Evolutionary conservation across 2,797 vertebrate species (phyloP).

Genomic region (Erpetoichthys calabaricus): DNA sequence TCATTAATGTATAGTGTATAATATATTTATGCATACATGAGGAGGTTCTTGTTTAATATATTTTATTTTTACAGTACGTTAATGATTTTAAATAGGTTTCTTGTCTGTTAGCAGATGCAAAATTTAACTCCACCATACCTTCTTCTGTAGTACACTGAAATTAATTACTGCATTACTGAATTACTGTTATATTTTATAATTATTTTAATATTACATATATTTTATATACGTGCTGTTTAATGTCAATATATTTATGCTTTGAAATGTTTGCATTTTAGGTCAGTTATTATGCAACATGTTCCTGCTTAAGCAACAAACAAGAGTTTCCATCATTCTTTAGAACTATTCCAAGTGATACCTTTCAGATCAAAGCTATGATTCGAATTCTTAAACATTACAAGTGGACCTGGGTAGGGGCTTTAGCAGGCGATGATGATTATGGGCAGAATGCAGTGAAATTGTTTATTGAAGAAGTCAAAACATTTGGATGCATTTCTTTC

Average conservation of each 20-base stretch:
- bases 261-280: slow-evolving; percentile 24
- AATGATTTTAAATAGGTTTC: too few relatives aligned
- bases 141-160: too few relatives aligned
- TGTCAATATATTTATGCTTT: neutral
- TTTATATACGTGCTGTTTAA: too few relatives aligned
- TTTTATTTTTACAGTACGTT: too few relatives aligned
- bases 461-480: slow-evolving; percentile 26
- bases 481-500: slow-evolving; percentile 27
- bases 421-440: slow-evolving; percentile 32
- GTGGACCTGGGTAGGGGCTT: slow-evolving; percentile 31
- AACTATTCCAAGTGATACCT: slow-evolving; percentile 31
- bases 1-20: too few relatives aligned
- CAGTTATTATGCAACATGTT: slow-evolving; percentile 33
- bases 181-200: too few relatives aligned
- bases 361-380: slow-evolving; percentile 24
- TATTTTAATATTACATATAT: too few relatives aligned
- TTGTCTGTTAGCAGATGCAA: too few relatives aligned
- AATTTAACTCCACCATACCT: too few relatives aligned
- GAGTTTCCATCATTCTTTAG: slow-evolving; percentile 29
- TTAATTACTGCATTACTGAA: too few relatives aligned
- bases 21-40: too few relatives aligned
- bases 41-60: too few relatives aligned
- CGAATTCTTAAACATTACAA: slow-evolving; percentile 23
- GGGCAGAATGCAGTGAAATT: slow-evolving; percentile 30
- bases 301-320: slow-evolving; percentile 30